A percentile compares a stretch with the other conserved stretches of the same genome.
These are phyloP conservation scores for Hypomecis atomaria DNA, from an alignment of 2,888 invertebrate species.

Conservation along the genomic window DNA sequence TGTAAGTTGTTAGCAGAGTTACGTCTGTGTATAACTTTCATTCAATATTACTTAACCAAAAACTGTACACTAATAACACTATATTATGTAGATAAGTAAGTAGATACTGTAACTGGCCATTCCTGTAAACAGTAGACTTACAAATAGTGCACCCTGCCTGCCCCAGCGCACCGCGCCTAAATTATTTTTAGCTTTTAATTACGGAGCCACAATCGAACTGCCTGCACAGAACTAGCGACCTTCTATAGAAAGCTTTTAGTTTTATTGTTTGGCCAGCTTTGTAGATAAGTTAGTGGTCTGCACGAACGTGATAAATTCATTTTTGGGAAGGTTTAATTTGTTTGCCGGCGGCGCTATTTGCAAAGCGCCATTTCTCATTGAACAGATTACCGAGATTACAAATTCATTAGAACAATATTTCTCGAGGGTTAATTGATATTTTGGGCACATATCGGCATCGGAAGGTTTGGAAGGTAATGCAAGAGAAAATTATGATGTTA, in stretches of 20 bases:
- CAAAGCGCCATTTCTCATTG: constrained; percentile 82
- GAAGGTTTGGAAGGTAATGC: constrained; percentile 4
- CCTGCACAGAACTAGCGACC: background rate
- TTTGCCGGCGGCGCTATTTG: constrained; percentile 73
- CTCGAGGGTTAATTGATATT: constrained; percentile 79
- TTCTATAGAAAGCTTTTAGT: background rate
- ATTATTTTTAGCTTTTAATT: background rate
- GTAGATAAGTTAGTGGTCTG: background rate
- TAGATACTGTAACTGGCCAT: constrained; percentile 11
- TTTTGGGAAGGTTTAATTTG: constrained; percentile 83
- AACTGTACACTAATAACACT: background rate
- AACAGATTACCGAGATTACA: constrained; percentile 83
- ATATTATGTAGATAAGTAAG: background rate
- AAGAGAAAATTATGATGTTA: background rate
- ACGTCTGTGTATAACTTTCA: too few relatives aligned
- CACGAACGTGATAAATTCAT: constrained; percentile 80
- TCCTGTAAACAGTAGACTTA: constrained; percentile 45
- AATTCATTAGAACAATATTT: constrained; percentile 82
- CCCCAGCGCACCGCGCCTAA: constrained; percentile 15
- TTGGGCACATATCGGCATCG: constrained; percentile 57
- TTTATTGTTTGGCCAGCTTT: background rate
- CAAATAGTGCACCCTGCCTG: constrained; percentile 41
- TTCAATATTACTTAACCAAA: too few relatives aligned
- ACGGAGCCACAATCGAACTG: background rate
- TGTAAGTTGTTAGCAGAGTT: too few relatives aligned